Evolutionary conservation across 2,113 vertebrate genomes (phyloP), one percentile per base, ranked within the genome.

Genomic region (Tor tambroides): DNA sequence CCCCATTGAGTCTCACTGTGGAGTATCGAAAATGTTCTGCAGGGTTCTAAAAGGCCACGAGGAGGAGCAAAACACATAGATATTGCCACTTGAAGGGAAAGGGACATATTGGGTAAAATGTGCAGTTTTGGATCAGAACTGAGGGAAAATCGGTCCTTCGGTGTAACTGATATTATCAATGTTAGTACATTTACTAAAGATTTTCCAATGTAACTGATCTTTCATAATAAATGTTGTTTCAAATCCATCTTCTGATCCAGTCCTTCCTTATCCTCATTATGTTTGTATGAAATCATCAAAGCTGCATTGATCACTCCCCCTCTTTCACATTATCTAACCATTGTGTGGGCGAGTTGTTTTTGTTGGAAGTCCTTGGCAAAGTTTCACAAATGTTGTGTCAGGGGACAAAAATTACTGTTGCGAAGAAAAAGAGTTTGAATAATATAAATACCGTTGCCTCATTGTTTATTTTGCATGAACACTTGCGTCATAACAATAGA

Each of bases 301-400:
- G 75, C 69, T 74, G 23, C 15, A 41, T 43, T 59, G 54, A 54
- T 85, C 10, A 84, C 84, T 63, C 84, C 80, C 89, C 75, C 80
- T 75, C 75, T 14, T 69, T 77, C 30, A 30, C 11, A 43, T 88
- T 90, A 88, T 71, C 80, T 86, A 90, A 90, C 67, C 80, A 67
- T 28, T 59, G 41, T 86, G 87, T 86, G 65, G 84, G 89, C 51
- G 80, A 51, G 49, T 84, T 90, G 89, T 88, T 89, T 89, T 80
- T 84, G 84, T 76, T 26, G 15, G 74, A 79, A 77, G 35, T 71
- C 43, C 38, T 76, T 78, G 12, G 46, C 21, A 59, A 78, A 63
- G 83, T 59, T 86, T 49, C 35, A 76, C 54, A 17, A 81, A 84
- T 56, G 61, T 54, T 59, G 17, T 54, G 11, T 77, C 84, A 61